Conservation (phyloP, 2,888 invertebrate genomes). For the Dryomyza anilis region DNA sequence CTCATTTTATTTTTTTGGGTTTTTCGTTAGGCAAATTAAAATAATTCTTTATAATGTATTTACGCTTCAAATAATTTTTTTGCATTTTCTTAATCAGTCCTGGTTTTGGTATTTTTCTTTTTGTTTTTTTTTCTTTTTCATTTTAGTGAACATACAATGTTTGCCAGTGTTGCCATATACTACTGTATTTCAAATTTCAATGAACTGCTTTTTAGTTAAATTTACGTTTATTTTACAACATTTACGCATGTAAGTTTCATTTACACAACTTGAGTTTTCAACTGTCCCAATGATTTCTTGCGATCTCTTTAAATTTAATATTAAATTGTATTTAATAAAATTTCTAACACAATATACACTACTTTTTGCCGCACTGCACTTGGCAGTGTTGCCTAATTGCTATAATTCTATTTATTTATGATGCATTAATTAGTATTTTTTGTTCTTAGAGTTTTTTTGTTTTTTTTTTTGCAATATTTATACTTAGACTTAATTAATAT, state of each 20-base stretch:
- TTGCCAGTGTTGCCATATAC: background rate
- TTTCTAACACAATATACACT: slow-evolving; percentile 54
- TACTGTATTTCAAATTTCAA: background rate
- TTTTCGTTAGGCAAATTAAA: slow-evolving; percentile 14
- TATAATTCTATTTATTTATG: slow-evolving; percentile 35
- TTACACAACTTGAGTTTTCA: slow-evolving; percentile 40
- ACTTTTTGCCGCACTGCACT: slow-evolving; percentile 3
- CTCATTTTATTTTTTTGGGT: slow-evolving; percentile 34
- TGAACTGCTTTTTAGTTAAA: slow-evolving; percentile 12
- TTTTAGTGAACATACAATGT: slow-evolving; percentile 1
- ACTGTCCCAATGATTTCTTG: slow-evolving; percentile 25
- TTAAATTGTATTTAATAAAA: slow-evolving; percentile 56
- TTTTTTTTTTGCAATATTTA: slow-evolving; percentile 28
- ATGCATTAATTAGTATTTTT: too few relatives aligned
- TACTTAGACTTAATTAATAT: slow-evolving; percentile 31
- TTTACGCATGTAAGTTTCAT: slow-evolving; percentile 25
- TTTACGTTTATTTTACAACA: slow-evolving; percentile 22
- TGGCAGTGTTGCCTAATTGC: slow-evolving; percentile 12
- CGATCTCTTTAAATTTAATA: slow-evolving; percentile 36
- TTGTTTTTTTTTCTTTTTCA: background rate
- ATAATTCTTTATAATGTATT: slow-evolving; percentile 2
- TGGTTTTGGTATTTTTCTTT: slow-evolving; percentile 10
- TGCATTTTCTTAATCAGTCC: slow-evolving; percentile 14
- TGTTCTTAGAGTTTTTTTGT: slow-evolving; percentile 15
- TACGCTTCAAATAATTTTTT: slow-evolving; percentile 1